Conservation (phyloP, 2,113 vertebrate species). For the Erythrolamprus reginae region DNA sequence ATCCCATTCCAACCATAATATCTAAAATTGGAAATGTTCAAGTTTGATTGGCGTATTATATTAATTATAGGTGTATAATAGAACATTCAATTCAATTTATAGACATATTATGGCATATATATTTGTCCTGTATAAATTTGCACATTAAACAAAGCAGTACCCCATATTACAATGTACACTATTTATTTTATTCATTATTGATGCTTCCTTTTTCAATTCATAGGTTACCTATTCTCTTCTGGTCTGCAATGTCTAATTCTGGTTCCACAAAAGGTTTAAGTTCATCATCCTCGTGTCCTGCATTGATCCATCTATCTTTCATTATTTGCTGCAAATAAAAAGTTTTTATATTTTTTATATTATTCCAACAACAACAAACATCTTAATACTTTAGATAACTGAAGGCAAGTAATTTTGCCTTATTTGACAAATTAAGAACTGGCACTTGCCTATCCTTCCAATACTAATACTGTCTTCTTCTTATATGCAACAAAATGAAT, state of each 20-base stretch:
- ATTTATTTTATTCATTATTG: background rate
- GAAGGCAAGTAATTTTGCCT: background rate
- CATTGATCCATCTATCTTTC: conserved; percentile 99
- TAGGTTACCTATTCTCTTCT: conserved; percentile 92
- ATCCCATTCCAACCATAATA: conserved; percentile 98
- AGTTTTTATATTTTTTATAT: conserved; percentile 1
- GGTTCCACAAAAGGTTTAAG: conserved; percentile 94
- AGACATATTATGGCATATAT: background rate
- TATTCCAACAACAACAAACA: conserved; percentile 14
- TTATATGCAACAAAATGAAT: background rate
- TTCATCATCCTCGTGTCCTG: conserved; percentile 93
- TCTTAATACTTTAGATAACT: background rate
- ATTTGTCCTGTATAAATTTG: background rate
- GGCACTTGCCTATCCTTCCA: background rate
- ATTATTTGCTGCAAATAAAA: conserved; percentile 88
- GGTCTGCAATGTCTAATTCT: conserved; percentile 92
- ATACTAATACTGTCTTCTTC: background rate
- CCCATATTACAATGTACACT: background rate
- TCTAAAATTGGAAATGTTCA: conserved; percentile 68
- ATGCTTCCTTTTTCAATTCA: background rate
- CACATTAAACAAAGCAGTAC: background rate
- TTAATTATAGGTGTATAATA: background rate
- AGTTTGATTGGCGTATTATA: background rate
- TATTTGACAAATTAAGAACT: background rate
- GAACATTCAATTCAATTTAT: background rate